Conservation (phyloP, 2,888 invertebrate species). For the Steromphala cineraria region DNA sequence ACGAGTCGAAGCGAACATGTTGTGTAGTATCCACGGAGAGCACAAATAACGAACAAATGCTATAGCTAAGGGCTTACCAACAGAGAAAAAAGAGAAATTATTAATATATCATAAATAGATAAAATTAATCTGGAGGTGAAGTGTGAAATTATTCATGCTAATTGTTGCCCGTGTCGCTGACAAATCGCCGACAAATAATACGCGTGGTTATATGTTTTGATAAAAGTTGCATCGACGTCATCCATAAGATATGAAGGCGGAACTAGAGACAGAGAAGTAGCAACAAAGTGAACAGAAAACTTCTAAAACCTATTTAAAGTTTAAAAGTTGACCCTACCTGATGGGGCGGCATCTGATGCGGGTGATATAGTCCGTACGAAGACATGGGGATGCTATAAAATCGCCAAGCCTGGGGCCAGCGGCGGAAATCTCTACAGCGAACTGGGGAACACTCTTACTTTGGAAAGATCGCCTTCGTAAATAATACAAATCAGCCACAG, state of each 20-base stretch:
- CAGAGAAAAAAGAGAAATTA: conserved; percentile 10
- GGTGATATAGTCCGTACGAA: conserved; percentile 40
- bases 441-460: neutral
- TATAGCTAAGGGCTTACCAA: neutral
- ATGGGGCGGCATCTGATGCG: conserved; percentile 28
- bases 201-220: conserved; percentile 18
- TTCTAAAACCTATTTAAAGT: neutral
- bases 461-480: conserved; percentile 27
- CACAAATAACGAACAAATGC: no score
- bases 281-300: neutral
- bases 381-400: conserved; percentile 30
- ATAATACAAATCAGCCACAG: conserved; percentile 33
- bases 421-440: neutral
- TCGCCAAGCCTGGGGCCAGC: neutral
- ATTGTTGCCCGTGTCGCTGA: neutral
- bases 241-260: conserved; percentile 32
- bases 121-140: neutral
- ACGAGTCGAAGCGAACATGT: neutral
- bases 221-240: conserved; percentile 34
- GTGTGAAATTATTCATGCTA: conserved; percentile 10
- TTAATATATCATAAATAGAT: conserved; percentile 18
- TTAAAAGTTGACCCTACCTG: conserved; percentile 12
- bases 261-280: neutral
- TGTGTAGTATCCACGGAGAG: no score
- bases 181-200: neutral